These are phyloP conservation scores for Maniola hyperantus DNA, from an alignment of 2,888 invertebrate species.

Conservation along the genomic window DNA sequence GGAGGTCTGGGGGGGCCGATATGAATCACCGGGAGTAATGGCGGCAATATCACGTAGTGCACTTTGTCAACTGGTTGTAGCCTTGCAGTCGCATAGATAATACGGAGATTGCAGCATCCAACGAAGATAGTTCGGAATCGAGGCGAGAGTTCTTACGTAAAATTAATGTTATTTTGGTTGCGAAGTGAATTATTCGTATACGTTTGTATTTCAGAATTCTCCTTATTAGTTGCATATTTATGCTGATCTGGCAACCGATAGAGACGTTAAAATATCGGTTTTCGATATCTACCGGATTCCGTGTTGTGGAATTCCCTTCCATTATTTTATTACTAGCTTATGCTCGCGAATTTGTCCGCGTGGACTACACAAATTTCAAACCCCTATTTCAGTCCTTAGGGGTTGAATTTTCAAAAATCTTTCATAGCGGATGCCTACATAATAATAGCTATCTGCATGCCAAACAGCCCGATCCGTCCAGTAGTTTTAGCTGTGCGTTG, in stretches of 20 bases:
- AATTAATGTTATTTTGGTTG: conserved; percentile 53
- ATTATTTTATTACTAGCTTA: too few species aligned
- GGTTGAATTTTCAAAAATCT: too few species aligned
- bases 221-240: conserved; percentile 19
- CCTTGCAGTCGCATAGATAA: conserved; percentile 78
- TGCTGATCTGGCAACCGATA: conserved; percentile 23
- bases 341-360: too few species aligned
- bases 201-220: conserved; percentile 20
- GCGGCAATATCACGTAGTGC: conserved; percentile 82
- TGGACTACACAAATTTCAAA: too few species aligned
- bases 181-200: conserved; percentile 28
- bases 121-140: conserved; percentile 57
- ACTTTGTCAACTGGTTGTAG: conserved; percentile 82
- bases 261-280: conserved; percentile 23
- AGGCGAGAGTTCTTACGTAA: conserved; percentile 43
- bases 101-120: conserved; percentile 67
- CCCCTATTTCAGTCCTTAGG: too few species aligned
- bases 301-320: background rate
- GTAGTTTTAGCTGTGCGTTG: too few species aligned
- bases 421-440: too few species aligned
- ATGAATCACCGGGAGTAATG: conserved; percentile 82
- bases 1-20: conserved; percentile 61
- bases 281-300: conserved; percentile 9
- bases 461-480: too few species aligned
- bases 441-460: too few species aligned